Base-by-base conservation (phyloP, 2,888 invertebrate genomes). In the Orchesellides sinensis region DNA sequence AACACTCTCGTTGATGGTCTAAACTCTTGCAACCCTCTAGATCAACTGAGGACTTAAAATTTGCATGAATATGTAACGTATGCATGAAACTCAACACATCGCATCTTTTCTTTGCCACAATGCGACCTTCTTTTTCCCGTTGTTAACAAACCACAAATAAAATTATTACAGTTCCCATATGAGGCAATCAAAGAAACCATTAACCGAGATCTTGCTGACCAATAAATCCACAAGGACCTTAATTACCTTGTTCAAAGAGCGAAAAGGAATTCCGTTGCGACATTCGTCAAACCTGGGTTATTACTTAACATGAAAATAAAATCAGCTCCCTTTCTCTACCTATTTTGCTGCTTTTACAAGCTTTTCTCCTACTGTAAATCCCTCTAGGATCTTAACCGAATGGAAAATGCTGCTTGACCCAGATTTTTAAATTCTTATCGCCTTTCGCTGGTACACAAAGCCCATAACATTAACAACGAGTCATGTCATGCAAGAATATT, bases 221-320 rank as follows among this genome's bases (percentile, higher is more conserved):
- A 72, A 80, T 80, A 80, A 80, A 80, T 80, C 23, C 59, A 6
- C 23, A 5, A 59, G 65, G 79, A 73, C 80, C 80, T 72, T 80
- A 80, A 80, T 80, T 80, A 27, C 45, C 29, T 27, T n/a, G n/a
- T 10, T 35, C 10, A 70, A 73, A 56, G 32, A 40, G 72, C 29
- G 80, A 80, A 72, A 73, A 56, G 54, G 17, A 52, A 54, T 29
- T 63, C 49, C 54, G 8, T 21, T 56, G 14, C 27, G 47, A n/a
- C 59, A 59, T 4, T 29, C 32, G 59, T 59, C 59, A 59, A 59
- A 12, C 6, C 54, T 23, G 47, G 10, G 32, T 52, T 5, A 56
- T 5, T 4, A 56, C 14, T 56, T 12, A 21, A 52, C 47, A 47
- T n/a, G 8, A 59, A 27, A 12, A 59, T 27, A 29, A 3, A 59